Evolutionary conservation across 2,797 vertebrate genomes (phyloP), one percentile per base, ranked within the genome.

Genomic region (Pseudopleuronectes americanus): DNA sequence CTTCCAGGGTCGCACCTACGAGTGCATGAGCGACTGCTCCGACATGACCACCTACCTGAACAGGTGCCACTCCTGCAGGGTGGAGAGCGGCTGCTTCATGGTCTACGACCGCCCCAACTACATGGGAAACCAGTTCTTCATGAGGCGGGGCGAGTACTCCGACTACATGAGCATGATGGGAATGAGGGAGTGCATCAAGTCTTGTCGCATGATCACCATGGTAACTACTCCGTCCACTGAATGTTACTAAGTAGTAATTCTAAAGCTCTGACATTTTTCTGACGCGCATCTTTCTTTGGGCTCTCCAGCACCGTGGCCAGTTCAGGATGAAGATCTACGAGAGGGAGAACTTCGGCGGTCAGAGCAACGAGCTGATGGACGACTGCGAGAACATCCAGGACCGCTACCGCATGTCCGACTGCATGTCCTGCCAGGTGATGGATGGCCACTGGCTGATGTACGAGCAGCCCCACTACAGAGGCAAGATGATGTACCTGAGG

Each of bases 41-140:
- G 92, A 95, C 60, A 84, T 94, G 82, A 13, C 80, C 70, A 65
- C 83, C 71, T 85, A 86, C 69, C 72, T 94, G 79, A 94, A 57
- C 86, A 61, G 57, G 80, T 94, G 92, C 33, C 92, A 92, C 60
- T 95, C 93, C 62, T 80, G 89, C 71, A 85, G 86, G 36, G 90
- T 93, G 24, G 89, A 93, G 82, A 89, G 80, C 12, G 89, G 87
- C 75, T 93, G 87, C 84, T 95, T 93, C 90, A 90, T 94, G 85
- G 76, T 89, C 17, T 93, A 90, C 4, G 90, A 95, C 64, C 71
- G 47, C 0, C 69, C 90, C 80, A 93, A 77, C 80, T 93, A 75
- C 71, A 81, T 71, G 82, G 90, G 90, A 17, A 81, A 89, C 52
- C 90, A 93, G 80, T 88, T 87, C 54, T 86, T 92, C 74, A 82